Conservation (phyloP, 2,797 vertebrate genomes). For the Cuniculus paca region DNA sequence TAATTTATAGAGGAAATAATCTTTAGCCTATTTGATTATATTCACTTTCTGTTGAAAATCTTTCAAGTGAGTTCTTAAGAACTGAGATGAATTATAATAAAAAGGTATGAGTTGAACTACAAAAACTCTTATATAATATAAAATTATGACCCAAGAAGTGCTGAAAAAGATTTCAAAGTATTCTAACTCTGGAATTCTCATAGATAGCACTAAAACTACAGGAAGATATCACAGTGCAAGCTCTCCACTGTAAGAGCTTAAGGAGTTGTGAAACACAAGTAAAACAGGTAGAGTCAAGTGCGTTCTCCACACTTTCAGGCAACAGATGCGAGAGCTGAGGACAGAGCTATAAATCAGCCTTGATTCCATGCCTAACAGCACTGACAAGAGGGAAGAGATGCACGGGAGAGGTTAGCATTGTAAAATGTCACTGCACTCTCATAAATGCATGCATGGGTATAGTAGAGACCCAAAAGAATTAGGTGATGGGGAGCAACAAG, state of each 20-base stretch:
- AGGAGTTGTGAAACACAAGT: neutral
- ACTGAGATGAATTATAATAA: slow-evolving; percentile 11
- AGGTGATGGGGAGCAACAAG: fast-evolving
- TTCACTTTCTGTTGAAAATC: neutral
- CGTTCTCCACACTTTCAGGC: neutral
- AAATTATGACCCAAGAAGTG: neutral
- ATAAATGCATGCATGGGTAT: neutral
- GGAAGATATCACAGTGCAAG: neutral
- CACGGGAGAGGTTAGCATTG: fast-evolving
- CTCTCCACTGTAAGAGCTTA: neutral
- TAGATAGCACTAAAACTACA: neutral
- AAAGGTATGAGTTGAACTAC: neutral
- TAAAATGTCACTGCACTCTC: neutral
- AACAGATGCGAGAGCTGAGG: neutral
- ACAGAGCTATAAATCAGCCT: neutral
- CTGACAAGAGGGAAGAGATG: neutral
- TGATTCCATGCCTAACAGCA: neutral
- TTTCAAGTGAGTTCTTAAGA: neutral
- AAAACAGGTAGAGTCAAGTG: neutral
- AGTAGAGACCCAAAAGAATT: neutral
- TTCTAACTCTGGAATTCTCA: neutral
- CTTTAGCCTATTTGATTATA: neutral
- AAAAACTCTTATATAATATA: neutral
- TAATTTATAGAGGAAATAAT: neutral
- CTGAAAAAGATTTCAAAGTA: neutral